Evolutionary conservation across 2,888 invertebrate genomes (phyloP), one percentile per base, ranked within the genome.

Genomic region (Spodoptera exigua): DNA sequence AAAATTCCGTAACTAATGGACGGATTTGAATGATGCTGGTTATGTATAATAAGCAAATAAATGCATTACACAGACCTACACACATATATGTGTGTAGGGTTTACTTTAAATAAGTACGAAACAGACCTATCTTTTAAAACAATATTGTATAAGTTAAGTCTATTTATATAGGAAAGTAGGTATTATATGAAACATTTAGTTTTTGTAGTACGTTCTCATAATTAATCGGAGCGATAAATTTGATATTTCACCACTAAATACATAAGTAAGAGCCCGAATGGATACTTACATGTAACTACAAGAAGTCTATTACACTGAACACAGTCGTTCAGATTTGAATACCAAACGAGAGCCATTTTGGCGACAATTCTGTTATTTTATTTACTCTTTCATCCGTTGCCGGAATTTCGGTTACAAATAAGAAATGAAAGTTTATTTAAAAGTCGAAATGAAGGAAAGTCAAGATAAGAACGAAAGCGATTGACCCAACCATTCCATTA

Each of bases 301-400:
- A 61, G 69, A 67, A 67, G 53, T 45, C 62, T 52, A 74, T 78
- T 71, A 76, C 65, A 64, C 63, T 65, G 65, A 68, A 71, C 55
- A 63, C 13, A 48, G 60, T 47, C 67, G 61, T 69, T 71, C 63
- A 65, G 71, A 74, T 78, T 78, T 78, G 69, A 74, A 78, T 74
- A 59, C 61, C 44, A 41, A 71, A 74, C 59, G 59, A 70, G 65
- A 48, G 56, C 59, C 54, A 41, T 63, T 77, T 63, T 63, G 48
- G 65, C 60, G 61, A 67, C 58, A 40, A 71, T 68, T 70, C 63
- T 70, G 60, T 74, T 70, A 61, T 66, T 64, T 64, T 64, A 65
- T 61, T 55, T 32, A 49, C 45, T 59, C 59, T 57, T 61, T 58
- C n/a, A 40, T 35, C n/a, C 53, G 51, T 55, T 66, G 36, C 40